Conservation (phyloP, 2,888 invertebrate genomes). For the Hartigia nigra region DNA sequence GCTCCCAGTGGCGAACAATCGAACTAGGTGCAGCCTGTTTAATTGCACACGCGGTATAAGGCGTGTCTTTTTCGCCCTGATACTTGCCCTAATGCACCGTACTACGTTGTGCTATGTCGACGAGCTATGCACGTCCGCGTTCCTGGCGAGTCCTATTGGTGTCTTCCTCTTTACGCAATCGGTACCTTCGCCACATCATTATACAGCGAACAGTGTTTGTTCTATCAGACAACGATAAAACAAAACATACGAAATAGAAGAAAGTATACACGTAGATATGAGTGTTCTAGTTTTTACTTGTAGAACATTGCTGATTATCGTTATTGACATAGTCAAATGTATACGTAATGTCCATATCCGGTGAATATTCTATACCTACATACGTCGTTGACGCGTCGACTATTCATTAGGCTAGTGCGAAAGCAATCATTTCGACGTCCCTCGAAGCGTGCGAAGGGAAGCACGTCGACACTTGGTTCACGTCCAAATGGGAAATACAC, state of each 20-base stretch:
- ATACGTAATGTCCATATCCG: background rate
- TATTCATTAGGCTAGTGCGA: background rate
- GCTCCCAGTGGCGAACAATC: constrained; percentile 34
- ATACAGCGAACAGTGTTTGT: background rate
- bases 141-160: background rate
- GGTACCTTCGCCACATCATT: background rate
- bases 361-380: background rate
- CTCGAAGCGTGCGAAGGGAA: background rate
- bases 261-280: background rate
- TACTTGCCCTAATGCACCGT: constrained; percentile 20
- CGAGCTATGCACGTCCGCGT: background rate
- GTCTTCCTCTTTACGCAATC: background rate
- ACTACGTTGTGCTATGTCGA: background rate
- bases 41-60: constrained; percentile 38
- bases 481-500: background rate
- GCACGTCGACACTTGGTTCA: background rate
- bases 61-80: constrained; percentile 42
- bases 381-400: background rate
- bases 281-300: background rate
- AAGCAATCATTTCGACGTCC: background rate
- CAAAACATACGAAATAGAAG: background rate
- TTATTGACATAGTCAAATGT: background rate
- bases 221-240: background rate
- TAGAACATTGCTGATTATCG: background rate
- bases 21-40: constrained; percentile 49